phyloP scores from a whole-genome alignment of 1,140 invertebrate genomes.

The Pemphigus obesinymphae region DNA sequence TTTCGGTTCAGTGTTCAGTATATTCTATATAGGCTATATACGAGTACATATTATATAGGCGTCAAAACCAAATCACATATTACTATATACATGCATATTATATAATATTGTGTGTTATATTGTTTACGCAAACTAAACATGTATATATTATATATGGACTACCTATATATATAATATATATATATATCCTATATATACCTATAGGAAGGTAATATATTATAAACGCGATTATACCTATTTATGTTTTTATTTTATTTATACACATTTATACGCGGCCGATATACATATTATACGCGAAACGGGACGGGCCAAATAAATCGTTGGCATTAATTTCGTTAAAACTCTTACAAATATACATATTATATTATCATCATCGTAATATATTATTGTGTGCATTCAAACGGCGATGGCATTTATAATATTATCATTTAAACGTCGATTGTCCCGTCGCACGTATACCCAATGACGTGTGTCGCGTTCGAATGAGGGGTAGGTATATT shows the following conservation, averaged over 20 bases:
- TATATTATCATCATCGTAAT: not conserved
- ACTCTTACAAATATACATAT: too few relatives aligned
- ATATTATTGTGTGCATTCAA: not conserved
- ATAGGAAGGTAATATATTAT: not conserved
- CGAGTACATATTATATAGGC: too few relatives aligned
- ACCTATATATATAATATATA: not conserved
- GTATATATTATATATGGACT: too few relatives aligned
- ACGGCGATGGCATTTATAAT: not conserved
- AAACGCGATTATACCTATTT: not conserved
- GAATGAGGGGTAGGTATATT: not conserved
- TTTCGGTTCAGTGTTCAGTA: too few relatives aligned
- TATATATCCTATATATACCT: not conserved
- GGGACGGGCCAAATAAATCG: constrained; percentile 5
- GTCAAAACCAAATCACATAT: too few relatives aligned
- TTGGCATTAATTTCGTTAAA: constrained; percentile 5
- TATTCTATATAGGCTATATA: too few relatives aligned
- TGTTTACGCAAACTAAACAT: too few relatives aligned
- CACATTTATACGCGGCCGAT: not conserved
- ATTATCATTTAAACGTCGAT: not conserved
- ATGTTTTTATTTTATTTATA: constrained; percentile 16
- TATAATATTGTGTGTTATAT: too few relatives aligned
- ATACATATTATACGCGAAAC: not conserved
- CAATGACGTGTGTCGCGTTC: not conserved
- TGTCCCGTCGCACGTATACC: not conserved
- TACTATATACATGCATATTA: too few relatives aligned